A percentile compares a stretch with the other conserved stretches of the same genome.
Evolutionary conservation across 2,797 vertebrate genomes (phyloP).

Genomic region (Sebastes iracundus): DNA sequence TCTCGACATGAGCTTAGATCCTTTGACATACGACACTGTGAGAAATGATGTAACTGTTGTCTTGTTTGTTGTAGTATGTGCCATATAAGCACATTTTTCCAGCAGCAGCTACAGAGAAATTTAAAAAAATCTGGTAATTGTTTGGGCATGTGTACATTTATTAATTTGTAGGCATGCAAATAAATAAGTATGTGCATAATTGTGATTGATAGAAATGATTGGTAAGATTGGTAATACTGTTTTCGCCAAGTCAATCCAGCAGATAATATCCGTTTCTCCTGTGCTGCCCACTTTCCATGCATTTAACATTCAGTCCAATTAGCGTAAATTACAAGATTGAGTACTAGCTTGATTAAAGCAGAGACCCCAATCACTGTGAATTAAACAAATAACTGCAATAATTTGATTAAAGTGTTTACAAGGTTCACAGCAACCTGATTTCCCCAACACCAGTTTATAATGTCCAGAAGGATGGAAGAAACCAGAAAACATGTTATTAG

Average conservation of each 20-base stretch:
- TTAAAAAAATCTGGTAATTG: neutral
- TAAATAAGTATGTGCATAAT: neutral
- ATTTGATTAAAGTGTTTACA: slow-evolving; percentile 9
- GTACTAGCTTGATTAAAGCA: neutral
- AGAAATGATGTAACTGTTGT: neutral
- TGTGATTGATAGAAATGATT: neutral
- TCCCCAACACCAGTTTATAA: too few species aligned
- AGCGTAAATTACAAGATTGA: slow-evolving; percentile 5
- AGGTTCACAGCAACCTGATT: neutral
- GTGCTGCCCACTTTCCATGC: neutral
- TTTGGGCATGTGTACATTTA: neutral
- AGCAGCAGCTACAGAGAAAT: neutral
- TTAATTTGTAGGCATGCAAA: neutral
- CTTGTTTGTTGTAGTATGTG: neutral
- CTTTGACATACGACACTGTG: neutral
- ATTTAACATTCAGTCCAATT: neutral
- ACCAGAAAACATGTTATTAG: neutral
- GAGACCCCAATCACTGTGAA: neutral
- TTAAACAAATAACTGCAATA: slow-evolving; percentile 1
- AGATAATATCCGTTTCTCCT: neutral
- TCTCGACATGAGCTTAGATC: neutral
- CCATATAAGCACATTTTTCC: neutral
- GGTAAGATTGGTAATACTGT: neutral
- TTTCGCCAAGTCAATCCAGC: neutral
- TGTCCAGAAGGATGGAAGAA: too few species aligned